Evolutionary conservation across 92 coral and sea anemone genomes (phyloP).

Genomic region (Virgularia gustaviana): DNA sequence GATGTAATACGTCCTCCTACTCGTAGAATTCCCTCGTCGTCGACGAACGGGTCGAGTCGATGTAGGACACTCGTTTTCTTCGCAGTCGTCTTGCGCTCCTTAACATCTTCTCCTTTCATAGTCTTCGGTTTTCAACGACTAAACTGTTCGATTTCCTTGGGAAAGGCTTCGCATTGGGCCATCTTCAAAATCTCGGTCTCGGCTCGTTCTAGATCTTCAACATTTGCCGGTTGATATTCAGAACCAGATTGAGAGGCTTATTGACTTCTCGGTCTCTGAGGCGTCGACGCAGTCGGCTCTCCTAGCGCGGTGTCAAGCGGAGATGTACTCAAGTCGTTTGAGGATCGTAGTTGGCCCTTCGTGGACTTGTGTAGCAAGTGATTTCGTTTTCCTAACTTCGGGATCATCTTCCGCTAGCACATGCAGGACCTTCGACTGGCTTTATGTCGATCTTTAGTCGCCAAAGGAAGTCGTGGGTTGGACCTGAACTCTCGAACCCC

Average conservation of each 20-base stretch:
- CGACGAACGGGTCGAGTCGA: slow-evolving; percentile 7
- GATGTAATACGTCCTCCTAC: slow-evolving; percentile 12
- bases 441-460: neutral
- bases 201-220: slow-evolving; percentile 1
- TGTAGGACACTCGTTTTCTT: neutral
- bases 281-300: neutral
- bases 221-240: neutral
- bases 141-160: neutral
- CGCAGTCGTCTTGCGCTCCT: neutral
- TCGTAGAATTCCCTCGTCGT: neutral
- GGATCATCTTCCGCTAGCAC: slow-evolving; percentile 1
- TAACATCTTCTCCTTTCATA: neutral
- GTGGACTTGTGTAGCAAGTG: neutral
- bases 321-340: neutral
- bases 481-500: slow-evolving; percentile 2
- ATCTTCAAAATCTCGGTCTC: neutral
- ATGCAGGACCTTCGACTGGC: neutral
- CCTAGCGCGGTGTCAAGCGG: slow-evolving; percentile 7
- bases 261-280: neutral
- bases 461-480: slow-evolving; percentile 12
- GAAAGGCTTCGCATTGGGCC: neutral
- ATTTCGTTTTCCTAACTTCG: neutral
- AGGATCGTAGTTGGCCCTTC: neutral
- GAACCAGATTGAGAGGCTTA: neutral
- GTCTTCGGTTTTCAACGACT: neutral